These are phyloP conservation scores for Columba janthina DNA, from an alignment of 2,113 vertebrate species.

Conservation along the genomic window DNA sequence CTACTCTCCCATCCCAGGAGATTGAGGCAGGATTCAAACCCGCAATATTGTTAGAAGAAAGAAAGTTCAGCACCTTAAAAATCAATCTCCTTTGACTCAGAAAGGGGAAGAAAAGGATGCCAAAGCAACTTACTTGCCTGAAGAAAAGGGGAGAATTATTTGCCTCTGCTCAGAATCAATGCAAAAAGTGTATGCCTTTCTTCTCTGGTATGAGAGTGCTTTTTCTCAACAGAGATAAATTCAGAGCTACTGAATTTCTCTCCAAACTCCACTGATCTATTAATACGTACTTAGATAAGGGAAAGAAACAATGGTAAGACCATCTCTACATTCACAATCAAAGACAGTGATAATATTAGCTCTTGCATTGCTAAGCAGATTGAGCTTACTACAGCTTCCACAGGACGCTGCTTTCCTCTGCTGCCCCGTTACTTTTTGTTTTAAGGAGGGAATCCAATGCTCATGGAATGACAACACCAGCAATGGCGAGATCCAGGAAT, in stretches of 20 bases:
- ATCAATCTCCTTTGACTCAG: not conserved
- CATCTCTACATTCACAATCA: not conserved
- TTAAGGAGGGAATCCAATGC: not conserved
- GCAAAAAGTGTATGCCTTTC: not conserved
- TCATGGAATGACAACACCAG: not conserved
- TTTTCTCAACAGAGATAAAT: not conserved
- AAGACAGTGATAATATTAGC: not conserved
- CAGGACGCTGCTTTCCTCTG: not conserved
- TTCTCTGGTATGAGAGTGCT: not conserved
- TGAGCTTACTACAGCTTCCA: not conserved
- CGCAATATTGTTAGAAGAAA: not conserved
- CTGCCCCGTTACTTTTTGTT: not conserved
- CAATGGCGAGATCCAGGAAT: not conserved
- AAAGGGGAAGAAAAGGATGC: not conserved
- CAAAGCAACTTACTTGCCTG: not conserved
- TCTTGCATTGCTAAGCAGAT: not conserved
- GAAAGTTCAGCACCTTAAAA: not conserved
- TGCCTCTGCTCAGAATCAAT: not conserved
- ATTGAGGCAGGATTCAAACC: not conserved
- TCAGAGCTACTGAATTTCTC: not conserved
- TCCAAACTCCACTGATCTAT: not conserved
- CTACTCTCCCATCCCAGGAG: not conserved
- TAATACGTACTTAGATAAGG: not conserved
- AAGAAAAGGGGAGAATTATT: not conserved
- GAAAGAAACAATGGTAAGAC: not conserved